A percentile compares a stretch with the other conserved stretches of the same genome.
phyloP scores from a whole-genome alignment of 2,113 vertebrate species.

The Pseudopodoces humilis region DNA sequence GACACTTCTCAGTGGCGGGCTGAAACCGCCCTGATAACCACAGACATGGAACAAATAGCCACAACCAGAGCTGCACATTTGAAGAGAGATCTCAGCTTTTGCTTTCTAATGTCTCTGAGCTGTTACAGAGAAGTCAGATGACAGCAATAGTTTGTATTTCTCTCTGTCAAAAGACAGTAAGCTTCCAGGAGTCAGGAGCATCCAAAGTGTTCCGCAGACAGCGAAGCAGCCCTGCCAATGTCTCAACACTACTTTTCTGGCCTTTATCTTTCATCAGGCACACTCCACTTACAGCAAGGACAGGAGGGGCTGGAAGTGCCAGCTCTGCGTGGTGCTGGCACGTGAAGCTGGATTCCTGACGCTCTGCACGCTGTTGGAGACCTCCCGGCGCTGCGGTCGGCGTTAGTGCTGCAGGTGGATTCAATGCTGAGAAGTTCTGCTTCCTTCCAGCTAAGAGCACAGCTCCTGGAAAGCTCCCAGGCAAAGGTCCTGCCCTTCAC shows the following conservation, averaged over 20 bases:
- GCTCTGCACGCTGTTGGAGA: not conserved
- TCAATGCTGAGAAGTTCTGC: not conserved
- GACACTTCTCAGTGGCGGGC: not conserved
- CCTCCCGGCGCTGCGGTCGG: not conserved
- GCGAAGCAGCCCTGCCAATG: not conserved
- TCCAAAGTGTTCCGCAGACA: not conserved
- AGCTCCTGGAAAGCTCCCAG: not conserved
- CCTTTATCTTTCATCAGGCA: not conserved
- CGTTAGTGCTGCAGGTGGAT: not conserved
- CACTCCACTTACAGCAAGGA: not conserved
- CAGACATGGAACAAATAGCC: not conserved
- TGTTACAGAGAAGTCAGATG: not conserved
- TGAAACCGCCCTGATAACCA: slow-evolving; percentile 3
- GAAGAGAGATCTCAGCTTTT: not conserved
- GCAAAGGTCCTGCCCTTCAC: not conserved
- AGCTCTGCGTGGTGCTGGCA: not conserved
- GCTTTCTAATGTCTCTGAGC: slow-evolving; percentile 6
- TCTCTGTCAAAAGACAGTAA: not conserved
- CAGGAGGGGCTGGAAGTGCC: not conserved
- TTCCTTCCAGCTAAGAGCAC: not conserved
- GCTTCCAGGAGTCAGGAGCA: not conserved
- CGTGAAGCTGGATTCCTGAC: not conserved
- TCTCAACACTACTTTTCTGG: not conserved
- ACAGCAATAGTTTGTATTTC: not conserved
- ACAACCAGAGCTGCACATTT: not conserved